These are phyloP conservation scores for Calonectris borealis DNA, from an alignment of 2,113 vertebrate species.

Conservation along the genomic window DNA sequence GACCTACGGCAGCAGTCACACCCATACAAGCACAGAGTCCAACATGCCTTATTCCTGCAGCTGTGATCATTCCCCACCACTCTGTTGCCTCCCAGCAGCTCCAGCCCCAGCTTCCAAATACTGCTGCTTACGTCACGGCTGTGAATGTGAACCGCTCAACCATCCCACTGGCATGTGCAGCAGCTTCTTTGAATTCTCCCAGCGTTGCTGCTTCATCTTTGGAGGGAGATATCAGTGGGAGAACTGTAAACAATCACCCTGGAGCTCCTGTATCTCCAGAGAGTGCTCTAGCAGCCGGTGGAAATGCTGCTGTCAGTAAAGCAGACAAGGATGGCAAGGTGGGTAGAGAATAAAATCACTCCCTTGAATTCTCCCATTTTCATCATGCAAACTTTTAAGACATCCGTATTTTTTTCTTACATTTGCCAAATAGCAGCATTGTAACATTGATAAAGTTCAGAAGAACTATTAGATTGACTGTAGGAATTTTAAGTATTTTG, in stretches of 20 bases:
- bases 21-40: conserved; percentile 87
- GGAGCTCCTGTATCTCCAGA: conserved; percentile 75
- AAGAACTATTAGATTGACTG: neutral
- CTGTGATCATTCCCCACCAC: conserved; percentile 76
- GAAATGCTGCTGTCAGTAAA: conserved; percentile 71
- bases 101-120: conserved; percentile 62
- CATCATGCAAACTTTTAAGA: neutral
- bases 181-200: conserved; percentile 81
- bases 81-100: conserved; percentile 62
- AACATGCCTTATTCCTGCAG: conserved; percentile 76
- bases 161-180: conserved; percentile 81
- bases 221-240: conserved; percentile 80
- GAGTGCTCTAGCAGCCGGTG: conserved; percentile 66
- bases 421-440: neutral
- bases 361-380: neutral
- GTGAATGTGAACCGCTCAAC: conserved; percentile 66
- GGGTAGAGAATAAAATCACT: neutral
- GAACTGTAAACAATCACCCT: conserved; percentile 68
- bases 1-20: conserved; percentile 88
- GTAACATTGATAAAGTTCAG: neutral
- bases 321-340: conserved; percentile 93
- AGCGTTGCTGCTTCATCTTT: conserved; percentile 77
- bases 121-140: conserved; percentile 66
- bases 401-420: neutral
- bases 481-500: neutral